phyloP scores from a whole-genome alignment of 2,113 vertebrate species.

The Cryptotis parvus region DNA sequence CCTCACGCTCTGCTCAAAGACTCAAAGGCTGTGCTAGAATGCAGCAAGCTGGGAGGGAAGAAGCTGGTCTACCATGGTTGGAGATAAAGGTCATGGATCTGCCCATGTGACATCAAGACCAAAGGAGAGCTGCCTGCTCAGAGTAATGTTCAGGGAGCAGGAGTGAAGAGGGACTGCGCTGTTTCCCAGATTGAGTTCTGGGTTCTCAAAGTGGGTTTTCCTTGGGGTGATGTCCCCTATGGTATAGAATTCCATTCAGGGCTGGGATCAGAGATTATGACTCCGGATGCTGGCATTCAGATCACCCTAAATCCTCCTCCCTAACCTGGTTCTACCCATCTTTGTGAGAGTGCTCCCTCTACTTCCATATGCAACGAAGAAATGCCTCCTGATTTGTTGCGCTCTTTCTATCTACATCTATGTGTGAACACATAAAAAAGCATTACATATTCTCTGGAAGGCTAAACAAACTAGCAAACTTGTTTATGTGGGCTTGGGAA shows the following conservation, averaged over 20 bases:
- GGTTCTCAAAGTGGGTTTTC: neutral
- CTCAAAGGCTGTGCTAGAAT: neutral
- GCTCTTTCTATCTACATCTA: rapidly evolving
- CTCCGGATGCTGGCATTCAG: rapidly evolving
- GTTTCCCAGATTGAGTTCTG: neutral
- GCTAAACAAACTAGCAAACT: neutral
- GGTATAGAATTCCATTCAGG: neutral
- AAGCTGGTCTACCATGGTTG: neutral
- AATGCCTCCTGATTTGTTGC: rapidly evolving
- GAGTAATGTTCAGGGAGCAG: neutral
- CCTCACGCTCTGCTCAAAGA: neutral
- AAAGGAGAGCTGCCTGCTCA: too few relatives aligned
- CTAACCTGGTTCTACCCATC: neutral
- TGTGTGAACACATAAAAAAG: neutral
- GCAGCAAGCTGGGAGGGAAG: neutral
- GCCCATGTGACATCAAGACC: neutral
- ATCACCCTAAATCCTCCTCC: neutral
- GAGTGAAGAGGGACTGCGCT: neutral
- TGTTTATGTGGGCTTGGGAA: neutral
- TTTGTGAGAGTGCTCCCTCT: neutral
- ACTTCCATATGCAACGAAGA: neutral
- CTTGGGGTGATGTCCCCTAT: neutral
- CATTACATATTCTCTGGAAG: neutral
- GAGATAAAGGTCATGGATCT: neutral
- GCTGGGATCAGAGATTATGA: neutral